Base-by-base conservation (phyloP, 2,888 invertebrate genomes). In the Alviniconcha strummeri region DNA sequence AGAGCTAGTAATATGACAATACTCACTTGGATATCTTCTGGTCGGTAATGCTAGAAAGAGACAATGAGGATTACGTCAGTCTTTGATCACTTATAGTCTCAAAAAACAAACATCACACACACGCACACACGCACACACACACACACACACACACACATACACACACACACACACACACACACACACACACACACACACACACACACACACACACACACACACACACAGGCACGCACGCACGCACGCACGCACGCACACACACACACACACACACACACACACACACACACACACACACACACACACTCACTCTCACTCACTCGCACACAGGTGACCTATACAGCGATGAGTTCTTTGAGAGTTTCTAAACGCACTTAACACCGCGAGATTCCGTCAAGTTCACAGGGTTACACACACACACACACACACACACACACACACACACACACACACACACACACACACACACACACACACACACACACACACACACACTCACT, bases 121-220 rank as follows among this genome's bases (percentile, higher is more conserved):
- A 36, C 64, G 4, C 8, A 82, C n/a, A 57, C 5, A 82, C 8
- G 2, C 67, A 82, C 7, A 82, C 7, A 76, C 15, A 82, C 9
- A 76, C n/a, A 54, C 55, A 74, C 67, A 82, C 19, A 60, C 67
- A 64, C 67, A 76, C n/a, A 82, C 19, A 77, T 36, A 52, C 8
- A 67, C 13, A 72, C 36, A 36, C 72, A 72, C 36, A 72, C 36
- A 36, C 72, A 72, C 36, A 36, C 36, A 36, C 36, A 72, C 72
- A 72, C 36, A 36, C 36, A 72, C 72, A 72, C 36, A 72, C 72
- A 72, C 36, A 19, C 19, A 72, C 36, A 36, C 17, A 75, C 64
- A 64, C 15, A 64, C 9, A n/a, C n/a, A n/a, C n/a, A n/a, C n/a
- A n/a, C n/a, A n/a, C 15, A 64, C 11, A 64, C 64, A 64, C 64